phyloP scores from a whole-genome alignment of 1,140 invertebrate species.

The Ceratitis capitata region DNA sequence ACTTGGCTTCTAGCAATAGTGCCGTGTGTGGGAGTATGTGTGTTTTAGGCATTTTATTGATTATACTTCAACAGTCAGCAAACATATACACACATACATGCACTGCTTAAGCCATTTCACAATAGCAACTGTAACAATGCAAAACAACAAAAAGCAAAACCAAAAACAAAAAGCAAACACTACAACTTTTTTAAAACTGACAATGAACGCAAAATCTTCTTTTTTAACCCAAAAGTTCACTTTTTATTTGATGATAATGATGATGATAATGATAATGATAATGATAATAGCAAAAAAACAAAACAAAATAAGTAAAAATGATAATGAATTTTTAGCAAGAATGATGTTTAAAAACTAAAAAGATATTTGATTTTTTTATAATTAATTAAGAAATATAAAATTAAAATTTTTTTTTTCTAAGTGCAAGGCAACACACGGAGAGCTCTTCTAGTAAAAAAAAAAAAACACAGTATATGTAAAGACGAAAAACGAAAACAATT shows the following conservation, averaged over 20 bases:
- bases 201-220: conserved; percentile 11
- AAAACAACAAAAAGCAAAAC: no score
- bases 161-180: no score
- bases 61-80: background rate
- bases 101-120: background rate
- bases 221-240: conserved; percentile 29
- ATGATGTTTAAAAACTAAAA: background rate
- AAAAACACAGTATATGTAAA: background rate
- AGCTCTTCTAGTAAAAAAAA: no score
- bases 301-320: no score
- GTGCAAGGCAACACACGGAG: background rate
- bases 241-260: conserved; percentile 37
- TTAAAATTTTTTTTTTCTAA: background rate
- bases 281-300: background rate
- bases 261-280: background rate
- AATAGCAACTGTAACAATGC: background rate
- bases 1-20: background rate
- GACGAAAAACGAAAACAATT: conserved; percentile 35
- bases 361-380: background rate
- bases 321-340: conserved; percentile 4
- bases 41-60: background rate
- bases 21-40: background rate
- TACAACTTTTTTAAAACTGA: background rate
- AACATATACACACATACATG: background rate
- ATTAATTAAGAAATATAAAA: background rate